These are phyloP conservation scores for Dryomyza anilis DNA, from an alignment of 2,888 invertebrate species.

Conservation along the genomic window DNA sequence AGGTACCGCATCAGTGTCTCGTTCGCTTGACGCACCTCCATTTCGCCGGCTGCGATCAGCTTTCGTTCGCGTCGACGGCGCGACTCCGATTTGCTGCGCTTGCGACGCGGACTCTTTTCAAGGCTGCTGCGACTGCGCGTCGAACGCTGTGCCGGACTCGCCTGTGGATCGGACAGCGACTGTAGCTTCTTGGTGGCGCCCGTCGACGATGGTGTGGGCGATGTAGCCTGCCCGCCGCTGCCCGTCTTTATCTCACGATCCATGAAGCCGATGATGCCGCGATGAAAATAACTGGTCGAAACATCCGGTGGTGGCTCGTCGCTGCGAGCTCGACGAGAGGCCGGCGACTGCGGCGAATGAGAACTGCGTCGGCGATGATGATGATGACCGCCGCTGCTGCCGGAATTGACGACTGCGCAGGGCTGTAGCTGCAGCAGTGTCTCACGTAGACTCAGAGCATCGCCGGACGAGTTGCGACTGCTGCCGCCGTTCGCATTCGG, in stretches of 20 bases:
- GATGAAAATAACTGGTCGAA: slow-evolving; percentile 51
- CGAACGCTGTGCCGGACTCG: slow-evolving; percentile 61
- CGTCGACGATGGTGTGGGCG: slow-evolving; percentile 50
- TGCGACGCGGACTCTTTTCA: slow-evolving; percentile 61
- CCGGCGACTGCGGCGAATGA: slow-evolving; percentile 50
- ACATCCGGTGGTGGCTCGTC: slow-evolving; percentile 44
- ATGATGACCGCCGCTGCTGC: slow-evolving; percentile 25
- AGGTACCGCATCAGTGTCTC: slow-evolving; percentile 61
- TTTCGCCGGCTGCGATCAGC: slow-evolving; percentile 60
- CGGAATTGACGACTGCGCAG: slow-evolving; percentile 33
- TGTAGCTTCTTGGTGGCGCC: slow-evolving; percentile 55
- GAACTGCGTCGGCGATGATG: slow-evolving; percentile 46
- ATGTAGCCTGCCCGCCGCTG: slow-evolving; percentile 27
- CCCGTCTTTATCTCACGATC: slow-evolving; percentile 58
- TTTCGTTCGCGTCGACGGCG: slow-evolving; percentile 59
- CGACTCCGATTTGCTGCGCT: slow-evolving; percentile 62
- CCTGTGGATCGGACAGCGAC: slow-evolving; percentile 60
- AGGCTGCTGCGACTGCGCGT: slow-evolving; percentile 59
- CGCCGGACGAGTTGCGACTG: slow-evolving; percentile 55
- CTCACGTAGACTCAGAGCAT: slow-evolving; percentile 57
- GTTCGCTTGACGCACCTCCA: slow-evolving; percentile 61
- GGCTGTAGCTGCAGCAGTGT: slow-evolving; percentile 55
- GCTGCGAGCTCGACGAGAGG: slow-evolving; percentile 29
- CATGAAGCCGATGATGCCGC: slow-evolving; percentile 60
- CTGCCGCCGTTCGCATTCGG: slow-evolving; percentile 40